phyloP scores from a whole-genome alignment of 2,113 vertebrate genomes.

The Lethenteron reissneri region DNA sequence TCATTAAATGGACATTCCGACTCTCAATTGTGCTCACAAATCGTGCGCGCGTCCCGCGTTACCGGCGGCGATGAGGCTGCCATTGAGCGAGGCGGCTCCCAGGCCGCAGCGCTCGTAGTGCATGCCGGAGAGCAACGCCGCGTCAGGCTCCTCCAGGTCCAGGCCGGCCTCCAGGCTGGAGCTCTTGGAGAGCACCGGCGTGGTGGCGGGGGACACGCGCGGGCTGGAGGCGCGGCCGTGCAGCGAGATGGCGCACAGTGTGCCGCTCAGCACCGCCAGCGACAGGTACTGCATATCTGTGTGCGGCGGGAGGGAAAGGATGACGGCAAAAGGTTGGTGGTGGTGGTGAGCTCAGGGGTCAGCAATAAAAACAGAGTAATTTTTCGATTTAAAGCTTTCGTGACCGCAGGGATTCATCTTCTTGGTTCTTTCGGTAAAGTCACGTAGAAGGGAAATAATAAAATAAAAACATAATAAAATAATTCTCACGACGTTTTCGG shows the following conservation, averaged over 20 bases:
- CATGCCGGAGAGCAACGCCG: slow-evolving; percentile 1
- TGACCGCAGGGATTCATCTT: too few relatives aligned
- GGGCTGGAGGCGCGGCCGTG: slow-evolving; percentile 1
- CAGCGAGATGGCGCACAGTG: slow-evolving; percentile 2
- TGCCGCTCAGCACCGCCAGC: slow-evolving; percentile 4
- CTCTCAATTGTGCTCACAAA: neutral
- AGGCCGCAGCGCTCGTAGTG: slow-evolving; percentile 3
- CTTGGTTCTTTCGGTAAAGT: too few relatives aligned
- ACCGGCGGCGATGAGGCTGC: slow-evolving; percentile 3
- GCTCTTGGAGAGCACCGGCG: slow-evolving; percentile 1
- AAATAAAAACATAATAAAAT: too few relatives aligned
- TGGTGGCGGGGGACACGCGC: neutral
- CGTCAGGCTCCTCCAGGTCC: neutral
- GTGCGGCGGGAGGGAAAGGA: too few relatives aligned
- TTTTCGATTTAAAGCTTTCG: too few relatives aligned
- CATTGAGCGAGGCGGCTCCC: slow-evolving; percentile 2
- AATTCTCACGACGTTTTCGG: too few relatives aligned
- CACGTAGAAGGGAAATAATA: too few relatives aligned
- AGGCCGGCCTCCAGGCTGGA: neutral
- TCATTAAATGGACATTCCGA: too few relatives aligned
- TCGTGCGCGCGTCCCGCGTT: neutral
- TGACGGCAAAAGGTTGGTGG: too few relatives aligned
- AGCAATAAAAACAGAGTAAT: too few relatives aligned
- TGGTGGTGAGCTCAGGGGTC: too few relatives aligned
- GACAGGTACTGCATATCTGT: neutral